Evolutionary conservation across 1,140 invertebrate genomes (phyloP).

Genomic region (Dryas iulia): DNA sequence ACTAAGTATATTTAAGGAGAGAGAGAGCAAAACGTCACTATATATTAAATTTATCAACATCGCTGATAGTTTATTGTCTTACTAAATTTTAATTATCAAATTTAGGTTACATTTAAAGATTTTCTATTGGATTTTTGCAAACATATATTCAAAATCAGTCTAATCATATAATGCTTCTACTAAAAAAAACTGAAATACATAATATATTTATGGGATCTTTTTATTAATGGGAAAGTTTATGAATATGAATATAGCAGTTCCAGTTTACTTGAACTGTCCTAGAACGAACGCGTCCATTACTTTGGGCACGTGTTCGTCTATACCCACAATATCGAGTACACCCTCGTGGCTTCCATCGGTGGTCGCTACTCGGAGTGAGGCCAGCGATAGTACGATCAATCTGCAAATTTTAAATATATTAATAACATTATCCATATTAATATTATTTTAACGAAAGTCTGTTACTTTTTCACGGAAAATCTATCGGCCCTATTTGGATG

Average conservation of each 20-base stretch:
- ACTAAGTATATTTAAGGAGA: not conserved
- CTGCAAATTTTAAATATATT: conserved; percentile 31
- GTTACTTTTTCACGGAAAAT: too few relatives aligned
- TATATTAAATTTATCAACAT: not conserved
- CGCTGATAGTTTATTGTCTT: not conserved
- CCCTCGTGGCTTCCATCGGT: conserved; percentile 65
- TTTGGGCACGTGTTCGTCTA: conserved; percentile 69
- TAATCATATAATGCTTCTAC: too few relatives aligned
- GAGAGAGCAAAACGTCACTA: not conserved
- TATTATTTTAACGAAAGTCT: too few relatives aligned
- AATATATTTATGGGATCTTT: not conserved
- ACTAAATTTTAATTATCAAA: not conserved
- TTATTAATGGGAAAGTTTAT: not conserved
- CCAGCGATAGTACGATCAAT: conserved; percentile 64
- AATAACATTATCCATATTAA: too few relatives aligned
- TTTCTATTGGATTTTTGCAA: not conserved
- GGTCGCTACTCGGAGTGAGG: conserved; percentile 56
- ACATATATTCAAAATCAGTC: not conserved
- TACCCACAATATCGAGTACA: conserved; percentile 65
- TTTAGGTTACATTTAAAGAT: not conserved
- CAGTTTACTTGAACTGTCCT: conserved; percentile 60
- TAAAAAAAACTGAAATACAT: not conserved
- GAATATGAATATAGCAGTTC: not conserved
- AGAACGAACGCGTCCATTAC: conserved; percentile 65
- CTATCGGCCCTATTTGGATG: too few relatives aligned